phyloP scores from a whole-genome alignment of 2,888 invertebrate genomes.

The Uloborus plumipes region DNA sequence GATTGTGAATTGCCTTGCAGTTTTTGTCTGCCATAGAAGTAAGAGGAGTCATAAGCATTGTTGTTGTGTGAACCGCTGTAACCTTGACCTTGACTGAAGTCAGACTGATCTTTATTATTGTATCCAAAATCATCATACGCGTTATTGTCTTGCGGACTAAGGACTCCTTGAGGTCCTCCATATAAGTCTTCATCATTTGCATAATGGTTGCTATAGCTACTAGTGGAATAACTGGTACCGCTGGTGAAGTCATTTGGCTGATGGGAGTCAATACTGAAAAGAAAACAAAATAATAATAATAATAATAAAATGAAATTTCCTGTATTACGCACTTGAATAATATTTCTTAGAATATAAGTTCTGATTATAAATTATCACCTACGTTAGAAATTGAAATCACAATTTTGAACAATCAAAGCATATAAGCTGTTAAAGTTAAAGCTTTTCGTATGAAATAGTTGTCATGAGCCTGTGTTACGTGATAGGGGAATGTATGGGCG shows the following conservation, averaged over 20 bases:
- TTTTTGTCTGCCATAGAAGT: slow-evolving; percentile 17
- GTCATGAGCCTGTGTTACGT: too few species aligned
- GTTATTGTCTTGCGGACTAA: neutral
- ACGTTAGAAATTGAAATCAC: too few species aligned
- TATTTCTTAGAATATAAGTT: too few species aligned
- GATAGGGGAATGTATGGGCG: too few species aligned
- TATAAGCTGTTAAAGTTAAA: too few species aligned
- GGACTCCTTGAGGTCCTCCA: neutral
- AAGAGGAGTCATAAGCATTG: slow-evolving; percentile 16
- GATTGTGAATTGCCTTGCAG: slow-evolving; percentile 3
- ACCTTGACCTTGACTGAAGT: slow-evolving; percentile 17
- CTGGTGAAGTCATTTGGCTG: neutral
- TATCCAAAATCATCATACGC: neutral
- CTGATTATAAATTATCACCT: too few species aligned
- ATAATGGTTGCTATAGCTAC: slow-evolving; percentile 23
- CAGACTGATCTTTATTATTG: slow-evolving; percentile 1
- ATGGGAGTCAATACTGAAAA: slow-evolving; percentile 44
- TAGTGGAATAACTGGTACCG: neutral
- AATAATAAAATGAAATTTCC: too few species aligned
- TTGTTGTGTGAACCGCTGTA: slow-evolving; percentile 28
- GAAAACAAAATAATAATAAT: slow-evolving; percentile 1
- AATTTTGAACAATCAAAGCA: too few species aligned
- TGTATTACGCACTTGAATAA: too few species aligned
- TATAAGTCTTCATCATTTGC: slow-evolving; percentile 12
- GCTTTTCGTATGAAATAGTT: too few species aligned